Conservation (phyloP, 1,140 invertebrate genomes). For the Charaxes varanes region DNA sequence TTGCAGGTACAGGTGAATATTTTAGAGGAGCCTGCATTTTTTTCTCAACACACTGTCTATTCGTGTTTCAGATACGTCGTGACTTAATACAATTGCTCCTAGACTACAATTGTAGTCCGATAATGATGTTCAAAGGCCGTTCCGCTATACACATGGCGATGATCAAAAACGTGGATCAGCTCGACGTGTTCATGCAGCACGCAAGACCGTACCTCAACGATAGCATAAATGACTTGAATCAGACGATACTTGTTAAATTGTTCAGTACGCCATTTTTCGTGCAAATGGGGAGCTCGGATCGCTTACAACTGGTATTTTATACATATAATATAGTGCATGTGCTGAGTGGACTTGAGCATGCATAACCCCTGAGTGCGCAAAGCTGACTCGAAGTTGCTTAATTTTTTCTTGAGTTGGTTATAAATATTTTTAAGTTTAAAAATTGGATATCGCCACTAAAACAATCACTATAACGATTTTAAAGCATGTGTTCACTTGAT, state of each 20-base stretch:
- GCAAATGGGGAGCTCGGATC: slow-evolving; percentile 21
- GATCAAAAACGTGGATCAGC: slow-evolving; percentile 28
- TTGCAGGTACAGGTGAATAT: too few species aligned
- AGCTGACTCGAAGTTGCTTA: too few species aligned
- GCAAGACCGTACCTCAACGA: slow-evolving; percentile 42
- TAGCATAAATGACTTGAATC: slow-evolving; percentile 43
- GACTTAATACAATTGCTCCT: slow-evolving; percentile 40
- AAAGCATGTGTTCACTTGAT: too few species aligned
- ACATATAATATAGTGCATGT: slow-evolving; percentile 1
- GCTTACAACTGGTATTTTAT: slow-evolving; percentile 34
- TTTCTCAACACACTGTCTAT: too few species aligned
- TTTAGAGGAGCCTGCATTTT: too few species aligned
- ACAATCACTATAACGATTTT: too few species aligned
- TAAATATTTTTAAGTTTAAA: too few species aligned
- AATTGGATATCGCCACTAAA: too few species aligned
- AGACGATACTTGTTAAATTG: slow-evolving; percentile 52
- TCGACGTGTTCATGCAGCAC: slow-evolving; percentile 41
- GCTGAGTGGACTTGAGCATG: too few species aligned
- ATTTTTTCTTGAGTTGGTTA: too few species aligned
- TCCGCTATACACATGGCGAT: slow-evolving; percentile 46
- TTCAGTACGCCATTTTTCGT: slow-evolving; percentile 41
- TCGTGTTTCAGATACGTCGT: slow-evolving; percentile 41
- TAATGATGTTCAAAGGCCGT: slow-evolving; percentile 38
- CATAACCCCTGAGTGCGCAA: too few species aligned
- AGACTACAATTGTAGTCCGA: slow-evolving; percentile 37